Evolutionary conservation across 1,140 invertebrate genomes (phyloP).

Genomic region (Nixonia krombeini): DNA sequence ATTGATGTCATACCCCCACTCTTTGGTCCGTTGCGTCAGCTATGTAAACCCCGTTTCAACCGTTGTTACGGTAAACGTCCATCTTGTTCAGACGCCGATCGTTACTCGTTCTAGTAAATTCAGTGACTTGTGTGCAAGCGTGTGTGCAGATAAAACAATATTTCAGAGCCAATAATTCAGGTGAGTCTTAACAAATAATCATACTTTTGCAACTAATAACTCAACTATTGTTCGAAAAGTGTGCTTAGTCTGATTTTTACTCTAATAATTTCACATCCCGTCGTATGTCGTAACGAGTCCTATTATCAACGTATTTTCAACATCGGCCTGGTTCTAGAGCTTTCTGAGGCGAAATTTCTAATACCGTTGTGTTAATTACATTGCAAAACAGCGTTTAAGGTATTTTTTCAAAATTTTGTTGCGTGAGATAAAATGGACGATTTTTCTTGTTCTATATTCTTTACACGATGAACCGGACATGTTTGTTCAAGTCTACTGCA

Average conservation of each 20-base stretch:
- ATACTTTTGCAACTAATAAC: neutral
- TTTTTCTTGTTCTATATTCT: neutral
- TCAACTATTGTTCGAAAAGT: neutral
- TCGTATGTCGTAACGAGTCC: neutral
- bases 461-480: neutral
- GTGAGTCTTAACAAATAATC: conserved; percentile 25
- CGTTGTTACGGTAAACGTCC: conserved; percentile 41
- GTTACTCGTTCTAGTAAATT: conserved; percentile 38
- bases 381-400: neutral
- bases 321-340: no score
- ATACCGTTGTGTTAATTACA: no score
- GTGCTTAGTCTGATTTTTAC: neutral
- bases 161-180: conserved; percentile 28
- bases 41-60: conserved; percentile 51
- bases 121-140: conserved; percentile 10
- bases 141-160: conserved; percentile 3
- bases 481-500: conserved; percentile 13
- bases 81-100: conserved; percentile 46
- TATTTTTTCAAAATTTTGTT: conserved; percentile 3
- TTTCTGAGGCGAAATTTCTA: no score
- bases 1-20: no score
- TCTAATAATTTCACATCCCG: neutral
- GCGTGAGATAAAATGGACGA: neutral
- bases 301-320: no score
- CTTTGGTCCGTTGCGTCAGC: neutral